Evolutionary conservation across 2,888 invertebrate genomes (phyloP), one percentile per base, ranked within the genome.

Genomic region (Acanthosepion esculentum): DNA sequence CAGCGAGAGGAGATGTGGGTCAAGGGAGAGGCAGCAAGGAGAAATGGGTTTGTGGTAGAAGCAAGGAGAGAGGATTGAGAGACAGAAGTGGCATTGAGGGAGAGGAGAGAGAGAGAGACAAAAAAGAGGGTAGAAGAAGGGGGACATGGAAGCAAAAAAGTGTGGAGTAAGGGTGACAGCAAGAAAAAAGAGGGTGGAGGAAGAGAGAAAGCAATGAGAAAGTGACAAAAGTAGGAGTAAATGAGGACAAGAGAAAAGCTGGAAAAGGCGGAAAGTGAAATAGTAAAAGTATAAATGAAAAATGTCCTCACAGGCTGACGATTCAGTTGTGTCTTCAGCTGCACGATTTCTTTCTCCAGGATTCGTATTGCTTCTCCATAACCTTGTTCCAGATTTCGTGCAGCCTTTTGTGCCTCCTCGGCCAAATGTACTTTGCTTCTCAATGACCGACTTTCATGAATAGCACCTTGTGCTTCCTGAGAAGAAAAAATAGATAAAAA

Each of bases 301-400:
- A 15, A n/a, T 12, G n/a, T 78, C 23, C 78, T 93, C 94, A 96
- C 96, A 94, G 95, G 94, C 91, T 96, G 95, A 95, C 95, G 95
- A 29, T 95, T 95, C 33, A 96, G 93, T 94, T 96, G 96, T 64
- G 96, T 94, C 50, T 96, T 96, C 0, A 97, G 96, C 94, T 97
- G 96, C 20, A 96, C 95, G 29, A 97, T 96, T 95, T 97, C 97
- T 26, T 96, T 96, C 95, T 97, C 97, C 94, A 97, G 96, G 91
- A 97, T 95, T 20, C 96, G 96, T 10, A 97, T 96, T 10, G 97
- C 97, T 94, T 97, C 96, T 95, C 97, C 97, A 95, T 97, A 97
- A 94, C 97, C 97, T 92, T 97, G 96, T 95, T 97, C 97, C 96
- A 97, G 97, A 94, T 95, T 96, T 41, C 97, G 95, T 2, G 97